phyloP scores from a whole-genome alignment of 2,797 vertebrate species.

The Oryzias dopingdopingensis region DNA sequence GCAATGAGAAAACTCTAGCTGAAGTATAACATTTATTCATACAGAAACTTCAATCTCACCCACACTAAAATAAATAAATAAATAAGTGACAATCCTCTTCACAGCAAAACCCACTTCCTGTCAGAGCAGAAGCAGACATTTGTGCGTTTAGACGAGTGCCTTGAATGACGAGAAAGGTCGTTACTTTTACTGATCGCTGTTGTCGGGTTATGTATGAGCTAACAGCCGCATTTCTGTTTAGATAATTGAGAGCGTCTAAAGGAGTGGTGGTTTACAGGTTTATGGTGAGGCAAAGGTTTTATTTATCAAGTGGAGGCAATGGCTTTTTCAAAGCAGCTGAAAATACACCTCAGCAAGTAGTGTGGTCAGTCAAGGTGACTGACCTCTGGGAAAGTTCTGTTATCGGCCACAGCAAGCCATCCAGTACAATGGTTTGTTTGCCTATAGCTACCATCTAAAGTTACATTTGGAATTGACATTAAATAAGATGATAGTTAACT shows the following conservation, averaged over 20 bases:
- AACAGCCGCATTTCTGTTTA: constrained; percentile 32
- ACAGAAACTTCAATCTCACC: no score
- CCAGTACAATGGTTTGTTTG: constrained; percentile 3
- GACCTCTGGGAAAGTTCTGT: constrained; percentile 27
- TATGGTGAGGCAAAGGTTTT: constrained; percentile 58
- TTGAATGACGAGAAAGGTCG: constrained; percentile 14
- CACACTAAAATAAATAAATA: background rate
- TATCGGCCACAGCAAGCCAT: constrained; percentile 15
- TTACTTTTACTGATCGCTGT: constrained; percentile 10
- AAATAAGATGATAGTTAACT: background rate
- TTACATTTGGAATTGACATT: background rate
- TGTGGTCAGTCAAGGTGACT: constrained; percentile 39
- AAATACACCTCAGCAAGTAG: constrained; percentile 25
- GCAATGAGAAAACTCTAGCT: no score
- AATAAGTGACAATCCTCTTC: background rate
- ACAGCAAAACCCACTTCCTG: no score
- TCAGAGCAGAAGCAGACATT: background rate
- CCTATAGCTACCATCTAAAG: background rate
- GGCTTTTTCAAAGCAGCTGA: constrained; percentile 1
- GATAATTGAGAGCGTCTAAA: constrained; percentile 14
- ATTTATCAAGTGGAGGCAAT: constrained; percentile 1
- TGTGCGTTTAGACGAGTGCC: constrained; percentile 10
- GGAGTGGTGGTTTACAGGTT: constrained; percentile 30
- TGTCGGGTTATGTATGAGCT: constrained; percentile 17
- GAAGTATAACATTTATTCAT: no score